phyloP scores from a whole-genome alignment of 2,797 vertebrate genomes.

The Chaetophractus vellerosus region DNA sequence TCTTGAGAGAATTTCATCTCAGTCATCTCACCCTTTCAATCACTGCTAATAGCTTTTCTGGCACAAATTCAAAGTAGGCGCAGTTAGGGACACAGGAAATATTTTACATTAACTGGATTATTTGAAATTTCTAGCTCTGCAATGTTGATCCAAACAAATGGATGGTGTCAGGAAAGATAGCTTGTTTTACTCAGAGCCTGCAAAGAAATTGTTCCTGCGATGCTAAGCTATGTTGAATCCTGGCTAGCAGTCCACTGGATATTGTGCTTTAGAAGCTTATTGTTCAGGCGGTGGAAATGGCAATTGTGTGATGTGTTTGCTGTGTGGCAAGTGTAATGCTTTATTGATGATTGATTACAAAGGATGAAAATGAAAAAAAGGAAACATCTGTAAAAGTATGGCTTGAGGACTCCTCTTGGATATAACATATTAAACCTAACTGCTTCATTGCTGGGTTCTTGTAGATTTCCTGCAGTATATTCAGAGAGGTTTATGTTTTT shows the following conservation, averaged over 20 bases:
- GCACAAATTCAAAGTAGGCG: slow-evolving; percentile 90
- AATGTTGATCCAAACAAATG: slow-evolving; percentile 78
- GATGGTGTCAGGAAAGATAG: slow-evolving; percentile 71
- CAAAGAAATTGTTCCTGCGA: slow-evolving; percentile 50
- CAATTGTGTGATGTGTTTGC: neutral
- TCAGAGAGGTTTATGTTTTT: neutral
- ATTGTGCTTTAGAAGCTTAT: slow-evolving; percentile 48
- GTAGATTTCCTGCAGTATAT: neutral
- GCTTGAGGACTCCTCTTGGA: slow-evolving; percentile 27
- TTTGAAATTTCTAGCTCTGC: slow-evolving; percentile 83
- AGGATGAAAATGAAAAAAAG: slow-evolving; percentile 45
- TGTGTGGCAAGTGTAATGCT: slow-evolving; percentile 32
- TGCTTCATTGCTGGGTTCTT: neutral
- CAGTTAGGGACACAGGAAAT: slow-evolving; percentile 82
- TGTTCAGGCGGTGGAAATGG: slow-evolving; percentile 73
- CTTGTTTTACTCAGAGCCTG: slow-evolving; percentile 67
- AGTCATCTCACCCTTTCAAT: slow-evolving; percentile 92
- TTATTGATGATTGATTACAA: neutral
- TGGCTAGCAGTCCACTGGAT: neutral
- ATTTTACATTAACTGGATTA: slow-evolving; percentile 84
- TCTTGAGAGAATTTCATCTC: slow-evolving; percentile 90
- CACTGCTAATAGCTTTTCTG: slow-evolving; percentile 94
- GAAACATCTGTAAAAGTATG: neutral
- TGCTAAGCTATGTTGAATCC: neutral
- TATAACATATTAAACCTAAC: neutral